Evolutionary conservation across 2,797 vertebrate species (phyloP), one percentile per base, ranked within the genome.

Genomic region (Apogon hyalosoma): DNA sequence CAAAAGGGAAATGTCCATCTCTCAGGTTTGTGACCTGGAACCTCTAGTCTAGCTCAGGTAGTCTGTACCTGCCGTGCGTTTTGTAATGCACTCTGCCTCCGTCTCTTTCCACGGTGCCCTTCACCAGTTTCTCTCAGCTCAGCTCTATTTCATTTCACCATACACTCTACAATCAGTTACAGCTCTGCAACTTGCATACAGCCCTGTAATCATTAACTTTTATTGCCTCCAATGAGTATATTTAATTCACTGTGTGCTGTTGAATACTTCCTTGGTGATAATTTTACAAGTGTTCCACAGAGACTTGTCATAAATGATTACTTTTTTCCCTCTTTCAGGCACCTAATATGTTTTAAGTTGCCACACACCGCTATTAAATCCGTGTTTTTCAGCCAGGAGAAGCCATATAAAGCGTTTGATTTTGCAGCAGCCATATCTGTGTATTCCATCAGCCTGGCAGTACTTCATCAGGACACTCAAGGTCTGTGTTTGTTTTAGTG

Each of bases 161-260:
- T 66, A 50, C 53, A 14, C 41, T 38, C n/a, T 46, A 46, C 74
- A 69, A 15, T 84, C 84, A 73, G 66, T 40, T 58, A 65, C 47
- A 43, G 58, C 58, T 46, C 63, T 0, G 16, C 55, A 19, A 41
- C 42, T 53, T 36, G 11, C 51, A 19, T 61, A 31, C 16, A 24
- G 51, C 14, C 7, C 38, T 69, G 31, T 21, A 91, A 90, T 90
- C 53, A 90, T 90, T 88, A 88, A 91, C 89, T 75, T 89, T 88
- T 89, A 90, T 64, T 73, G 87, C 78, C 62, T 49, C 55, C 72
- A 16, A 6, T 43, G 47, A 71, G 46, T 46, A 45, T 7, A 31
- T 77, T 83, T 75, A 71, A 84, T 83, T 77, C 61, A 43, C 46
- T 18, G 11, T 11, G 42, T 39, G 16, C 56, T 63, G 40, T 39